Evolutionary conservation across 2,797 vertebrate genomes (phyloP).

Genomic region (Lemur catta): DNA sequence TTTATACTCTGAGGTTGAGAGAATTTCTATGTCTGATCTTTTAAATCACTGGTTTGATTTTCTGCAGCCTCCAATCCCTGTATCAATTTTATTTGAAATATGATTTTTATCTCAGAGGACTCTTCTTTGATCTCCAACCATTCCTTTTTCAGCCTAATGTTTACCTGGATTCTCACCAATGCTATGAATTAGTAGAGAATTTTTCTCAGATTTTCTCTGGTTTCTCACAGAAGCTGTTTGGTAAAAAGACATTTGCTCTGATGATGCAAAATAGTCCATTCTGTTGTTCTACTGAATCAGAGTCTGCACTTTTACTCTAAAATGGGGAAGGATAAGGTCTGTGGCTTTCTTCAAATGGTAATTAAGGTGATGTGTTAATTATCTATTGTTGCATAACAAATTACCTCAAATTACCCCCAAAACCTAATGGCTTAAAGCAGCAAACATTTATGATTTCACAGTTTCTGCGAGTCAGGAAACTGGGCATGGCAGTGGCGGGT

Average conservation of each 20-base stretch:
- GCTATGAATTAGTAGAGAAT: not conserved
- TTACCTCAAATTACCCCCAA: not conserved
- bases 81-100: not conserved
- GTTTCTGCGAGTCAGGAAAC: not conserved
- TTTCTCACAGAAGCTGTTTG: not conserved
- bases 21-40: not conserved
- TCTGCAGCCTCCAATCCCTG: not conserved
- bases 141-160: fast-evolving
- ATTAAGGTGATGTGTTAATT: not conserved
- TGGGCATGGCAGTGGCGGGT: not conserved
- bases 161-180: not conserved
- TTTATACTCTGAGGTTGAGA: not conserved
- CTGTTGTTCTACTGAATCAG: not conserved
- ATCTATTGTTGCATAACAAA: not conserved
- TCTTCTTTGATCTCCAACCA: not conserved
- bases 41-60: not conserved
- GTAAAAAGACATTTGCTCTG: not conserved
- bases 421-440: not conserved
- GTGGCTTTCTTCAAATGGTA: not conserved
- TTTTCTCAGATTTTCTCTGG: not conserved
- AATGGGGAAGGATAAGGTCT: not conserved
- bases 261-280: too few species aligned
- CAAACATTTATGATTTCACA: not conserved
- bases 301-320: too few species aligned
- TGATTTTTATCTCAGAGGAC: not conserved